Percentiles rank a stretch among this genome's conserved stretches.
phyloP scores from a whole-genome alignment of 2,113 vertebrate genomes.

The Nymphicus hollandicus region DNA sequence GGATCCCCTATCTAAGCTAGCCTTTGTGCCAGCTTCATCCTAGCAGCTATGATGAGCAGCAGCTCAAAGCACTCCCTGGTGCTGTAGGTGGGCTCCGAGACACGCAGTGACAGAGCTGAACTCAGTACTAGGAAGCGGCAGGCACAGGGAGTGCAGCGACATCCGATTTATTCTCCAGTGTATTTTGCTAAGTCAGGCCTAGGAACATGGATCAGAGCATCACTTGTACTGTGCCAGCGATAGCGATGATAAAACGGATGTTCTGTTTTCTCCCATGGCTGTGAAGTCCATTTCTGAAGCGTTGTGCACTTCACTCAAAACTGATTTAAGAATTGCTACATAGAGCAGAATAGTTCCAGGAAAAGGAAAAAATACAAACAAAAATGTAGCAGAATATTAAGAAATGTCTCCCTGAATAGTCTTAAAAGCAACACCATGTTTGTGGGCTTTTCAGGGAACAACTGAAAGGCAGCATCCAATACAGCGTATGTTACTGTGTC shows the following conservation, averaged over 20 bases:
- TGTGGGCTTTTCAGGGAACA: not conserved
- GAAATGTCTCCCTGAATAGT: not conserved
- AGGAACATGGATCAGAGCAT: not conserved
- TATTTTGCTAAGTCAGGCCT: slow-evolving; percentile 19
- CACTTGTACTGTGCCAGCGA: not conserved
- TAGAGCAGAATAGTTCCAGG: not conserved
- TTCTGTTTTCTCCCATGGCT: not conserved
- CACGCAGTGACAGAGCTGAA: not conserved
- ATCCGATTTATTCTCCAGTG: not conserved
- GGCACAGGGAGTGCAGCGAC: slow-evolving; percentile 28
- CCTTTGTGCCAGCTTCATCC: not conserved
- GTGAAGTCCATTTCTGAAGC: not conserved
- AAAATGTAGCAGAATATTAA: not conserved
- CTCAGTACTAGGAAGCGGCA: slow-evolving; percentile 14
- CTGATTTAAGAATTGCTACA: accelerated
- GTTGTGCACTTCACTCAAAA: not conserved
- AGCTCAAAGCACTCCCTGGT: not conserved
- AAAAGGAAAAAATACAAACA: not conserved
- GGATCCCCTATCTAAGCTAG: not conserved
- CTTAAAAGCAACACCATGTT: not conserved
- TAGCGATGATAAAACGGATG: not conserved
- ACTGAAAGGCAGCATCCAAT: not conserved
- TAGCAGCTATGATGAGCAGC: not conserved
- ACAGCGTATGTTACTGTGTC: accelerated
- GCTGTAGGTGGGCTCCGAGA: slow-evolving; percentile 17